A percentile compares a stretch with the other conserved stretches of the same genome.
Evolutionary conservation across 2,113 vertebrate species (phyloP).

Genomic region (Aldabrachelys gigantea): DNA sequence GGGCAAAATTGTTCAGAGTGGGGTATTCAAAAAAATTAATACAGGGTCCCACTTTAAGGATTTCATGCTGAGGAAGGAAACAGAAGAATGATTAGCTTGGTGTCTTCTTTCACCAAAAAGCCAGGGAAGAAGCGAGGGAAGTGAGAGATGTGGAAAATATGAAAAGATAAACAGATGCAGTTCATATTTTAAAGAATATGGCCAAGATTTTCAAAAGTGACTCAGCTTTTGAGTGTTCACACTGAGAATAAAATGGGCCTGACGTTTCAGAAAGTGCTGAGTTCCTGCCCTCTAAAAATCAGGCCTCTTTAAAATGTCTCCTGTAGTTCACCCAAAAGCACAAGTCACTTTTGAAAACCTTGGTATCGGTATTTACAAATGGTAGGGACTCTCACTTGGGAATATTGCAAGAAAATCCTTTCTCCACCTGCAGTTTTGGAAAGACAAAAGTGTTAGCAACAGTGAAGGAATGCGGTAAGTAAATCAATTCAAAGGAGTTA

Average conservation of each 20-base stretch:
- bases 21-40: slow-evolving; percentile 3
- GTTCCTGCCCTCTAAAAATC: neutral
- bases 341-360: neutral
- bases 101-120: slow-evolving; percentile 7
- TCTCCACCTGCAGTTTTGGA: neutral
- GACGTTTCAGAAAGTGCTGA: neutral
- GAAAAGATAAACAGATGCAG: neutral
- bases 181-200: neutral
- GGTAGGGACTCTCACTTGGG: neutral
- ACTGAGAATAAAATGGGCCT: rapidly evolving
- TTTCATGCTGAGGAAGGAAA: slow-evolving; percentile 22
- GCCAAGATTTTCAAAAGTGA: neutral
- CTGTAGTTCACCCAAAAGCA: neutral
- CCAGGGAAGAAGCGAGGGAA: neutral
- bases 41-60: neutral
- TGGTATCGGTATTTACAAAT: neutral
- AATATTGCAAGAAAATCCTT: neutral
- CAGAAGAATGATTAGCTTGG: neutral
- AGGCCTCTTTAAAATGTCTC: neutral
- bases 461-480: neutral
- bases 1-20: neutral
- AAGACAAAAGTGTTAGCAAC: neutral
- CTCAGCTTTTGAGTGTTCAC: neutral
- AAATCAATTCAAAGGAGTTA: slow-evolving; percentile 8
- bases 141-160: neutral